These are phyloP conservation scores for Aricia agestis DNA, from an alignment of 1,140 invertebrate genomes.

Conservation along the genomic window DNA sequence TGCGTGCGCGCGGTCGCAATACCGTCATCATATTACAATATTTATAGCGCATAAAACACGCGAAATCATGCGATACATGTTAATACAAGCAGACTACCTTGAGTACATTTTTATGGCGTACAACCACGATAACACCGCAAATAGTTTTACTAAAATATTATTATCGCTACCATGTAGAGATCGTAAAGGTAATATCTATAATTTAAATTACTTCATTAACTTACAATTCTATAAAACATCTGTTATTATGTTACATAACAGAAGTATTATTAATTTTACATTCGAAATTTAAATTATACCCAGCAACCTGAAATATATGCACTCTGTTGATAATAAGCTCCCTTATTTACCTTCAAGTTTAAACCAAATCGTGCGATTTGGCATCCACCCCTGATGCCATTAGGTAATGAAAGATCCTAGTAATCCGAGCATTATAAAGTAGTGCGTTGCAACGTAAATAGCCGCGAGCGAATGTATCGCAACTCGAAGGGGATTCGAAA, in stretches of 20 bases:
- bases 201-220: too few relatives aligned
- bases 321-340: neutral
- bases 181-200: too few relatives aligned
- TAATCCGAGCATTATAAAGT: slow-evolving; percentile 43
- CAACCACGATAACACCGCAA: neutral
- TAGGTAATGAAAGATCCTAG: slow-evolving; percentile 56
- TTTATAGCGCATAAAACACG: slow-evolving; percentile 3
- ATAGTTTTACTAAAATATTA: neutral
- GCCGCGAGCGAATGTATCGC: slow-evolving; percentile 35
- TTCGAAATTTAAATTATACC: too few relatives aligned
- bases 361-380: slow-evolving; percentile 24
- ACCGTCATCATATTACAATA: slow-evolving; percentile 1
- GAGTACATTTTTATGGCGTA: slow-evolving; percentile 3
- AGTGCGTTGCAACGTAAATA: slow-evolving; percentile 45
- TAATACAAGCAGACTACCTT: neutral
- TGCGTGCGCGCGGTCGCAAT: slow-evolving; percentile 5
- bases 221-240: too few relatives aligned
- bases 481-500: slow-evolving; percentile 36
- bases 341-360: slow-evolving; percentile 12
- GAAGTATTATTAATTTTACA: too few relatives aligned
- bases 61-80: neutral
- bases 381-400: slow-evolving; percentile 35
- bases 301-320: neutral
- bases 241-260: too few relatives aligned
- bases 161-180: too few relatives aligned